Evolutionary conservation across 2,888 invertebrate genomes (phyloP), one percentile per base, ranked within the genome.

Genomic region (Pollenia amentaria): DNA sequence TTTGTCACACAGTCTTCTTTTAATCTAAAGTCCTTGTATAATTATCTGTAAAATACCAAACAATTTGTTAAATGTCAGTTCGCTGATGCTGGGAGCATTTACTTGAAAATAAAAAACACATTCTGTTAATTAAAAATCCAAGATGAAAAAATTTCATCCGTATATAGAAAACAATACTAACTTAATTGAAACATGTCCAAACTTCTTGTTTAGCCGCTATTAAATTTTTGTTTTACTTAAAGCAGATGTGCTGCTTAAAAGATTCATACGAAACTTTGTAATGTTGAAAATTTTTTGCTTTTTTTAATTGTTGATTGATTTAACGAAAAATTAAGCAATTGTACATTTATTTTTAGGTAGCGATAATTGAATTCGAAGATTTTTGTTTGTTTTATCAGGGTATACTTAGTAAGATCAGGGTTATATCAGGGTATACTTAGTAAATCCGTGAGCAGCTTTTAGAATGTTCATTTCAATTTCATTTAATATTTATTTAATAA

Each of bases 21-120:
- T 29, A 62, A 48, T n/a, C n/a, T 51, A 42, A 12, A 62, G 57
- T 78, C 78, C 78, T 70, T 70, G 57, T 51, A 9, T 44, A 4
- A 51, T 42, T 9, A 42, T 4, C 11, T 48, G 14, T 53, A 14
- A 79, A 72, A 62, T 42, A 72, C n/a, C 46, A 64, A 65, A 40
- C 38, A 65, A 64, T 55, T 81, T 53, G 55, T 57, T 81, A 81
- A 73, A 81, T 81, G 80, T 73, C 80, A 81, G 21, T 14, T 51
- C 44, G 55, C 10, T 75, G 42, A 53, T 64, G 51, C 40, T 38
- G 29, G 12, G n/a, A 55, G 7, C 16, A n/a, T 46, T 44, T 14
- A 64, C 4, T 60, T 29, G 8, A 40, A 51, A 62, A 16, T 14
- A 12, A 67, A 40, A n/a, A 40, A 29, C 42, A 64, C 16, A 16